phyloP scores from a whole-genome alignment of 2,888 invertebrate genomes.

The Dryobota labecula region DNA sequence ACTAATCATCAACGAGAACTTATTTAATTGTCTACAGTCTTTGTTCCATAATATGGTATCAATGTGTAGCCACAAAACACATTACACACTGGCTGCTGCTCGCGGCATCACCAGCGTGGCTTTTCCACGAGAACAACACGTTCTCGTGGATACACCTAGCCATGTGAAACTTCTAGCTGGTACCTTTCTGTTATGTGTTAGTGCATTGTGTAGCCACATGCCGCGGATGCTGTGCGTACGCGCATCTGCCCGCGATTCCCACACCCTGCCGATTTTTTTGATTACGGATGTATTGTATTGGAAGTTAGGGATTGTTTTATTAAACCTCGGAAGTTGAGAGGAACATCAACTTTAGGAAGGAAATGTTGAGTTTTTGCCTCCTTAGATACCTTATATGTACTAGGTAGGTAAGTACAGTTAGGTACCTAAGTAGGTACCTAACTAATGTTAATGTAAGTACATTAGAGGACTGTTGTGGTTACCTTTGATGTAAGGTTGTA shows the following conservation, averaged over 20 bases:
- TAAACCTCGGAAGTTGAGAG: conserved; percentile 42
- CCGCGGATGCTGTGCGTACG: conserved; percentile 73
- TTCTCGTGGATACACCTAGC: not conserved
- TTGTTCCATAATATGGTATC: no score
- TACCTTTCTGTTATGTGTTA: not conserved
- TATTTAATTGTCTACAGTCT: no score
- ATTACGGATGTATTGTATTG: conserved; percentile 61
- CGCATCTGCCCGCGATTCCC: conserved; percentile 86
- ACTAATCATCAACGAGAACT: no score
- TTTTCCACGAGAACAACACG: no score
- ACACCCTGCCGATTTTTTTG: conserved; percentile 76
- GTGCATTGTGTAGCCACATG: conserved; percentile 72
- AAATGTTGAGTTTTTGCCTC: not conserved
- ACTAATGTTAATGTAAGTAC: no score
- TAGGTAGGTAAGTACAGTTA: not conserved
- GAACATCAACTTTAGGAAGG: conserved; percentile 11
- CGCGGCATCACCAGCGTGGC: no score
- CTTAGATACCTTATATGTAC: not conserved
- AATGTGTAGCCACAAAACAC: no score
- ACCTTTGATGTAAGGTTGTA: no score
- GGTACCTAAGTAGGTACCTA: no score
- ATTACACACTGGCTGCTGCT: no score
- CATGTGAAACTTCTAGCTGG: conserved; percentile 39
- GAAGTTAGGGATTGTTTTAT: conserved; percentile 46
- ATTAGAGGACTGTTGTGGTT: no score